These are phyloP conservation scores for Boulengeromyrus knoepffleri DNA, from an alignment of 2,113 vertebrate species.

Conservation along the genomic window DNA sequence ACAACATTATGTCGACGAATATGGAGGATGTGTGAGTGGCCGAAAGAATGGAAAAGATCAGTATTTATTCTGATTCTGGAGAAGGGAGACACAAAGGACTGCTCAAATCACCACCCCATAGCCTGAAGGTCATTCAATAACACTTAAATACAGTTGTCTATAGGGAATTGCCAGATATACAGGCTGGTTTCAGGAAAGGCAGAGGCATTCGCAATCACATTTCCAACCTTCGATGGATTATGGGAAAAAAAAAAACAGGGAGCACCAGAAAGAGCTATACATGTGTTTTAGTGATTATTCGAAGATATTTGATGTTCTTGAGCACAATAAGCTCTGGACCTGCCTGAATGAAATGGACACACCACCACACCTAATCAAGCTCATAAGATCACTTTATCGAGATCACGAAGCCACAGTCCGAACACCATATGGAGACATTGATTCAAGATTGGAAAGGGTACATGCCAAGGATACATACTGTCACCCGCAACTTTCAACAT, in stretches of 20 bases:
- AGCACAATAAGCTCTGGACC: no score
- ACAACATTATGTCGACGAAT: not conserved
- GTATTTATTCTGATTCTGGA: not conserved
- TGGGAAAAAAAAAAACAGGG: no score
- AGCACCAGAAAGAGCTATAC: not conserved
- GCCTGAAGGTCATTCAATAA: not conserved
- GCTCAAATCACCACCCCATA: not conserved
- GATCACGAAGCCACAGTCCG: no score
- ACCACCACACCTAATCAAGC: no score
- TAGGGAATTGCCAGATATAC: not conserved
- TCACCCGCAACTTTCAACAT: not conserved
- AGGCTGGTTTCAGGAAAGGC: not conserved
- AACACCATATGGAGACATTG: not conserved
- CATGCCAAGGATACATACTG: not conserved
- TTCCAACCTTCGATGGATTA: no score
- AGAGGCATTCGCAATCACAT: no score
- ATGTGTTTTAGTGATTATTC: no score
- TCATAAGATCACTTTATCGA: no score
- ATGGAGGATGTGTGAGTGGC: not conserved
- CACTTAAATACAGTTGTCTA: not conserved
- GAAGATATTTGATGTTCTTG: not conserved
- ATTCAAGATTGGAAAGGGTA: not conserved
- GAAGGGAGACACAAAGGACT: not conserved
- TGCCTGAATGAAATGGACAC: no score
- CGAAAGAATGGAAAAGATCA: conserved; percentile 1